Evolutionary conservation across 2,797 vertebrate genomes (phyloP), one percentile per base, ranked within the genome.

Genomic region (Fistularia tabacaria): DNA sequence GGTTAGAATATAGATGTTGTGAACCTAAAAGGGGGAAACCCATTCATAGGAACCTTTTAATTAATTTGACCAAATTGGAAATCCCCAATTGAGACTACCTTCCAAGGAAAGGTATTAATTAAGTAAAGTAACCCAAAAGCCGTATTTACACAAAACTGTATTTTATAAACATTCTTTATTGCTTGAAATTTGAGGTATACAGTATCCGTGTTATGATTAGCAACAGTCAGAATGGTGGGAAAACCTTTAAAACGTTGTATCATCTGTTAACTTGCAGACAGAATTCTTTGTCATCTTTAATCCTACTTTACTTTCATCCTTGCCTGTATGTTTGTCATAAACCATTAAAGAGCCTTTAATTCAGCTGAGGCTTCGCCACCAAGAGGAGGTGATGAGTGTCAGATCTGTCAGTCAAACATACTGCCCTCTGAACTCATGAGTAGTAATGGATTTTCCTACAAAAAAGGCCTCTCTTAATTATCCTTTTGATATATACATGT

Each of bases 331-430:
- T 56, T 59, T 52, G 25, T 12, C 50, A 46, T 49, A n/a, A 59
- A 11, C 47, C 7, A 45, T 49, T 9, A 0, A 59, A 56, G 49
- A 77, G 77, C 74, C 83, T 84, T 84, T 87, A 74, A 79, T 77
- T 82, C 71, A 82, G 76, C 73, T 58, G 78, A 80, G 81, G 36
- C 61, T 77, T 62, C 70, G 76, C 65, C 62, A 57, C 68, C 49
- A 53, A 64, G 56, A 69, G 39, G 63, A 71, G 60, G 71, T 86
- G 80, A 83, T 51, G 13, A 73, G 67, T 43, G 61, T 81, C 77
- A 44, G 74, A 71, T 75, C 59, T 76, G 77, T 85, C 71, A 74
- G 81, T 77, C 76, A 77, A 74, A 77, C 71, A 60, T 80, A 73
- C 61, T 66, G 67, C 77, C 69, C 58, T 56, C 60, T 65, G 42